phyloP scores from a whole-genome alignment of 2,113 vertebrate genomes.

The Noturus placidus region DNA sequence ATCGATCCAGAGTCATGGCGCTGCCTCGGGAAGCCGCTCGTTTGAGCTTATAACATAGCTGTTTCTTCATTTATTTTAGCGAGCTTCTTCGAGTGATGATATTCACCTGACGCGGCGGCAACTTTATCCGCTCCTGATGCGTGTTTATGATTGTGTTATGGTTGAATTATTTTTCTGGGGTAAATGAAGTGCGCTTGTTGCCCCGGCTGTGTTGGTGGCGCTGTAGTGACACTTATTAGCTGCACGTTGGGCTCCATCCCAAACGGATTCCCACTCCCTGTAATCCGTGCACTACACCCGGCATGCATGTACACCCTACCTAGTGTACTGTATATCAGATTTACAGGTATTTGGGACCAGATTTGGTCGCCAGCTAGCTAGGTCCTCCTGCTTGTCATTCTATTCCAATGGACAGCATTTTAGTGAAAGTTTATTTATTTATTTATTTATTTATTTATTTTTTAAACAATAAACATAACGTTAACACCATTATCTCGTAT shows the following conservation, averaged over 20 bases:
- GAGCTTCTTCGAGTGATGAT: slow-evolving; percentile 43
- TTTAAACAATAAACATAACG: not conserved
- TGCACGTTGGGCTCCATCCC: not conserved
- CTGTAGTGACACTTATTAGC: slow-evolving; percentile 65
- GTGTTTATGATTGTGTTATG: slow-evolving; percentile 68
- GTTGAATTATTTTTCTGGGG: slow-evolving; percentile 56
- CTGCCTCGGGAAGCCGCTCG: slow-evolving; percentile 62
- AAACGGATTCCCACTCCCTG: not conserved
- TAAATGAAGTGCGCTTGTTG: slow-evolving; percentile 67
- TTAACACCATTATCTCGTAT: not conserved
- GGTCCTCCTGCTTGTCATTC: slow-evolving; percentile 11
- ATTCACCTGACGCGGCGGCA: slow-evolving; percentile 43
- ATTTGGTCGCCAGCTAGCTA: not conserved
- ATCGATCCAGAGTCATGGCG: slow-evolving; percentile 87
- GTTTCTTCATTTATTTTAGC: slow-evolving; percentile 40
- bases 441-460: not conserved
- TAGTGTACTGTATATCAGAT: not conserved
- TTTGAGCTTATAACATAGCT: slow-evolving; percentile 44
- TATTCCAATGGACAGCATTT: not conserved
- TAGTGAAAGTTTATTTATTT: not conserved
- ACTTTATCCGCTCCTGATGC: slow-evolving; percentile 70
- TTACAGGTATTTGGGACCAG: not conserved
- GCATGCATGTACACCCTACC: not conserved
- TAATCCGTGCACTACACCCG: not conserved
- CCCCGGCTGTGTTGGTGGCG: slow-evolving; percentile 63